Percentiles rank a stretch among this genome's conserved stretches.
phyloP scores from a whole-genome alignment of 2,888 invertebrate genomes.

The Hanleya hanleyi region DNA sequence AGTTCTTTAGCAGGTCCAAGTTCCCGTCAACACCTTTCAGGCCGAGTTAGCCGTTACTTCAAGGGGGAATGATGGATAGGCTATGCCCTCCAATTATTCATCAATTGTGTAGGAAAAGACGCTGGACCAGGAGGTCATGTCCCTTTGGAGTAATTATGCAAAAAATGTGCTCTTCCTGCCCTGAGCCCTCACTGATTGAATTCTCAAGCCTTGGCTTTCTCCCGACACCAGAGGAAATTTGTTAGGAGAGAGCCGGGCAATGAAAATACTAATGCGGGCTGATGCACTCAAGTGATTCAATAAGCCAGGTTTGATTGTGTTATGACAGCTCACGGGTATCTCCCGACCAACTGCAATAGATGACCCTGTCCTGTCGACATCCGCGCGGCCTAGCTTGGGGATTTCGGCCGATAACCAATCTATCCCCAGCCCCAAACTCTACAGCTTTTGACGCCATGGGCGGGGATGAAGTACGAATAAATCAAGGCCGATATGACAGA shows the following conservation, averaged over 20 bases:
- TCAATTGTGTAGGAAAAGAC: slow-evolving; percentile 8
- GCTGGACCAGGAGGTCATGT: slow-evolving; percentile 1
- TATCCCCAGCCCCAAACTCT: background rate
- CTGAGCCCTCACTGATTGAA: slow-evolving; percentile 6
- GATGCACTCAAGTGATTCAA: slow-evolving; percentile 9
- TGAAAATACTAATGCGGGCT: background rate
- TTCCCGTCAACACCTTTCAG: background rate
- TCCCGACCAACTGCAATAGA: background rate
- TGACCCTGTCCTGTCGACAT: background rate
- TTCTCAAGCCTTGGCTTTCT: background rate
- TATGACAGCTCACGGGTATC: slow-evolving; percentile 2
- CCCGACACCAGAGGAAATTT: background rate
- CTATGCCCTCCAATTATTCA: slow-evolving; percentile 5
- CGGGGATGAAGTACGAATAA: too few species aligned
- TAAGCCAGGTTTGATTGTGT: slow-evolving; percentile 7
- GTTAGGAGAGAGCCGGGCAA: background rate
- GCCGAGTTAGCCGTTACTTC: background rate
- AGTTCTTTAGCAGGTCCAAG: background rate
- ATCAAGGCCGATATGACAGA: too few species aligned
- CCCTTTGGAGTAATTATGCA: slow-evolving; percentile 11
- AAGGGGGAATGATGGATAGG: background rate
- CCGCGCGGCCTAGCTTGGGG: background rate
- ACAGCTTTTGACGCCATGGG: background rate
- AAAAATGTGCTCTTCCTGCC: background rate
- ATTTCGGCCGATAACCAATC: background rate